Conservation (phyloP, 2,888 invertebrate species). For the Abrostola triplasia region DNA sequence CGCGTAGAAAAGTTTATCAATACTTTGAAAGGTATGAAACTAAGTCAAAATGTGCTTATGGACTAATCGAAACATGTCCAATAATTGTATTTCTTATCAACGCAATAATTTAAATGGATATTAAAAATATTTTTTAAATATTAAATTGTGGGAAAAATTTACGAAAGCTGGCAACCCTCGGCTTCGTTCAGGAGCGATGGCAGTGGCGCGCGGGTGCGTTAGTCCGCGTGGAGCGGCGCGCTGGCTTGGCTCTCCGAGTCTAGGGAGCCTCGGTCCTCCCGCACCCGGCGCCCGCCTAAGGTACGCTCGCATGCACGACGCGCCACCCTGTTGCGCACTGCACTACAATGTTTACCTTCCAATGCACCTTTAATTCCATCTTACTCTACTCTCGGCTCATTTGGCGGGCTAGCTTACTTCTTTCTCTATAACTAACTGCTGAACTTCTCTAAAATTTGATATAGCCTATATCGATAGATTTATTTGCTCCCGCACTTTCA, state of each 20-base stretch:
- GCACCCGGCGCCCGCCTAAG: constrained; percentile 78
- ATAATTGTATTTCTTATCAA: no score
- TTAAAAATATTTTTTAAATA: no score
- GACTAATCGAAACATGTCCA: background rate
- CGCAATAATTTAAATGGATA: no score
- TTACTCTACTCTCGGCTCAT: constrained; percentile 56
- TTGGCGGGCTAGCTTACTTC: constrained; percentile 56
- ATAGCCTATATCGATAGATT: constrained; percentile 34
- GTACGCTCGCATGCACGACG: constrained; percentile 68
- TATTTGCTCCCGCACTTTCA: constrained; percentile 43
- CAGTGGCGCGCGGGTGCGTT: constrained; percentile 64
- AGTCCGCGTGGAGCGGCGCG: constrained; percentile 84
- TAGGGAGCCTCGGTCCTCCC: constrained; percentile 62
- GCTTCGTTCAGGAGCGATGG: constrained; percentile 56
- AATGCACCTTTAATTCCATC: constrained; percentile 56
- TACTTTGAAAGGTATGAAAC: background rate
- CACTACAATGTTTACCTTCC: constrained; percentile 78
- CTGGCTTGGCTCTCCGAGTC: constrained; percentile 68
- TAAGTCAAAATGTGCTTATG: background rate
- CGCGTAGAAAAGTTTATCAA: background rate
- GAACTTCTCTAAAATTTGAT: constrained; percentile 40
- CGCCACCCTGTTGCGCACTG: constrained; percentile 85
- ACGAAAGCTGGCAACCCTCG: constrained; percentile 61
- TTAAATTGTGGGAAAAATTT: constrained; percentile 4
- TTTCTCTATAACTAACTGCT: constrained; percentile 46